A percentile compares a stretch with the other conserved stretches of the same genome.
These are phyloP conservation scores for Nerophis ophidion DNA, from an alignment of 2,113 vertebrate genomes.

Conservation along the genomic window DNA sequence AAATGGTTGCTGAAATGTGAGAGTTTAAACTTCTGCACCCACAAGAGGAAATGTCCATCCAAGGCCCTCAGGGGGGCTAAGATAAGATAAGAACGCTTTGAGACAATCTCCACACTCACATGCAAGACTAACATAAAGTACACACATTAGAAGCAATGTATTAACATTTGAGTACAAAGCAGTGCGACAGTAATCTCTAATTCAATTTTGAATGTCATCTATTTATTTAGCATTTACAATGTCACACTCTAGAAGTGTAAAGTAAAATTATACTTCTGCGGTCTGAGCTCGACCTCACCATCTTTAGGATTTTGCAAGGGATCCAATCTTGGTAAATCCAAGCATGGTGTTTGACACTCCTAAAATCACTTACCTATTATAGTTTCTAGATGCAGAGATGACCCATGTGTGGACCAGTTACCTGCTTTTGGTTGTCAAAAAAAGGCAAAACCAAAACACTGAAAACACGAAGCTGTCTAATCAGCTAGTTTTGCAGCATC, in stretches of 20 bases:
- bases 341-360: neutral
- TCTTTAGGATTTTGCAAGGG: conserved; percentile 1
- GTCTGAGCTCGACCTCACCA: neutral
- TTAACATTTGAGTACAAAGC: conserved; percentile 9
- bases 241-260: neutral
- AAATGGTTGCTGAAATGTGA: too few species aligned
- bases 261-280: neutral
- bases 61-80: neutral
- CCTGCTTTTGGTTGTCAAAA: conserved; percentile 10
- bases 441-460: conserved; percentile 18
- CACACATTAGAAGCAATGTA: neutral
- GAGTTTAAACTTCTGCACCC: neutral
- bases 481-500: conserved; percentile 4
- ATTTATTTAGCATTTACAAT: neutral
- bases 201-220: neutral
- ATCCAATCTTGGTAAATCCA: neutral
- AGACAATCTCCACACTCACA: neutral
- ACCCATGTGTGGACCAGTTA: conserved; percentile 11
- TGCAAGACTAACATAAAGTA: neutral
- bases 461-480: neutral
- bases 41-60: neutral
- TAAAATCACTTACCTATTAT: neutral
- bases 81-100: conserved; percentile 3
- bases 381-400: conserved; percentile 14
- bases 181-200: neutral